Percentiles rank a stretch among this genome's conserved stretches.
These are phyloP conservation scores for Megalurothrips usitatus DNA, from an alignment of 2,888 invertebrate species.

Conservation along the genomic window DNA sequence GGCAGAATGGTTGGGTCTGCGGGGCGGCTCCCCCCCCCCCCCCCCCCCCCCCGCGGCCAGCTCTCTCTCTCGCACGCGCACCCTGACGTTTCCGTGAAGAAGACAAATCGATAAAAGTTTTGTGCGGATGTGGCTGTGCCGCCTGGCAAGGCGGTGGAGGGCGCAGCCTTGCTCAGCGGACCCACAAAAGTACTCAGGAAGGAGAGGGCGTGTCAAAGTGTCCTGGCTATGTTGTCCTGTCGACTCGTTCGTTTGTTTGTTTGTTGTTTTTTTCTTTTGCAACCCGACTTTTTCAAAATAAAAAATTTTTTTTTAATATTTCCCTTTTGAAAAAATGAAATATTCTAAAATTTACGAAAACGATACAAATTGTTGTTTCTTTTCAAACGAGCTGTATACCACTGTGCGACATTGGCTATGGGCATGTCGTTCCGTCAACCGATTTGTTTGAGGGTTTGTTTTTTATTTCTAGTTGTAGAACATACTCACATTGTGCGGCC, in stretches of 20 bases:
- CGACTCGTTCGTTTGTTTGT: not conserved
- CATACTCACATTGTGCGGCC: not conserved
- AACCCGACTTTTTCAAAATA: not conserved
- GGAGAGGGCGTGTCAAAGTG: no score
- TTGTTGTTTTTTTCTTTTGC: no score
- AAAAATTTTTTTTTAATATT: not conserved
- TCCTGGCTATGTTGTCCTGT: not conserved
- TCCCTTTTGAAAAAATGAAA: not conserved
- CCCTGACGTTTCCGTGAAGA: not conserved
- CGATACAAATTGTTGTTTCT: no score
- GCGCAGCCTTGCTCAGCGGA: no score
- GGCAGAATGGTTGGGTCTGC: not conserved
- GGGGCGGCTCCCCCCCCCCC: not conserved
- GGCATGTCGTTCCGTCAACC: no score
- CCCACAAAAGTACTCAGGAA: no score
- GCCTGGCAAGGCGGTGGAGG: not conserved
- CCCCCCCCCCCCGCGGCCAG: not conserved
- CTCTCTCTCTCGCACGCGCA: no score
- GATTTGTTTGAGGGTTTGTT: no score
- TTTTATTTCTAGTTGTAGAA: no score
- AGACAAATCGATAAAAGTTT: slow-evolving; percentile 27
- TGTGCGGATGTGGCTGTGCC: not conserved
- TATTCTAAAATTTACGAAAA: no score
- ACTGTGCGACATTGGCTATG: no score
- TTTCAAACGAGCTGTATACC: no score